These are phyloP conservation scores for Sebastes cheni DNA, from an alignment of 2,797 vertebrate genomes.

Conservation along the genomic window DNA sequence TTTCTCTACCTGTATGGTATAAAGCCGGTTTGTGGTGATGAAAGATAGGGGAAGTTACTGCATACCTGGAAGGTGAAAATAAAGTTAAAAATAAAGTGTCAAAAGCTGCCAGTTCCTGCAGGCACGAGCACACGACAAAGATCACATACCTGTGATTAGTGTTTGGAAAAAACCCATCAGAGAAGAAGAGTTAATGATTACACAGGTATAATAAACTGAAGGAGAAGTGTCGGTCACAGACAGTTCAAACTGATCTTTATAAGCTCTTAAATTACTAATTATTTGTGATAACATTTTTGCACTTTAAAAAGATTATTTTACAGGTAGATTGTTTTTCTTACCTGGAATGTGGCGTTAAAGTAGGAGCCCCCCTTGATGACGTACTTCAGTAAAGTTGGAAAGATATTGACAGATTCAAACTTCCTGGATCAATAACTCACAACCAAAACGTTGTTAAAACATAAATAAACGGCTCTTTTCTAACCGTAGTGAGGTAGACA, in stretches of 20 bases:
- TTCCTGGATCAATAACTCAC: too few relatives aligned
- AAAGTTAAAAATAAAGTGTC: not conserved
- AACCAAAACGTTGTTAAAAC: too few relatives aligned
- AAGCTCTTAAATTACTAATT: too few relatives aligned
- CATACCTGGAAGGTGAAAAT: too few relatives aligned
- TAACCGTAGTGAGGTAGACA: too few relatives aligned
- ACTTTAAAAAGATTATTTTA: not conserved
- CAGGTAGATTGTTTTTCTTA: not conserved
- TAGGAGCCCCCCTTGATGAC: too few relatives aligned
- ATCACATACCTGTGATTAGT: not conserved
- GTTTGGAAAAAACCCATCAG: not conserved
- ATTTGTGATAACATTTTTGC: not conserved
- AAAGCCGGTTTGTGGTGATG: not conserved
- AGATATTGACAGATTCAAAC: too few relatives aligned
- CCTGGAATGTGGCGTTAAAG: conserved; percentile 43
- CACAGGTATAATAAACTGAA: not conserved
- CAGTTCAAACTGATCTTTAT: not conserved
- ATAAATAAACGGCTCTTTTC: too few relatives aligned
- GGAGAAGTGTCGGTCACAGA: not conserved
- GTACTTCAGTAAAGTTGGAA: too few relatives aligned
- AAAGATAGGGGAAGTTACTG: rapidly evolving
- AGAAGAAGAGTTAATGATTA: conserved; percentile 21
- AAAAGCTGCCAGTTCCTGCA: not conserved
- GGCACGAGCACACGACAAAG: not conserved
- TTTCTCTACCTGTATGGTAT: not conserved